These are phyloP conservation scores for Galemys pyrenaicus DNA, from an alignment of 2,113 vertebrate species.

Conservation along the genomic window DNA sequence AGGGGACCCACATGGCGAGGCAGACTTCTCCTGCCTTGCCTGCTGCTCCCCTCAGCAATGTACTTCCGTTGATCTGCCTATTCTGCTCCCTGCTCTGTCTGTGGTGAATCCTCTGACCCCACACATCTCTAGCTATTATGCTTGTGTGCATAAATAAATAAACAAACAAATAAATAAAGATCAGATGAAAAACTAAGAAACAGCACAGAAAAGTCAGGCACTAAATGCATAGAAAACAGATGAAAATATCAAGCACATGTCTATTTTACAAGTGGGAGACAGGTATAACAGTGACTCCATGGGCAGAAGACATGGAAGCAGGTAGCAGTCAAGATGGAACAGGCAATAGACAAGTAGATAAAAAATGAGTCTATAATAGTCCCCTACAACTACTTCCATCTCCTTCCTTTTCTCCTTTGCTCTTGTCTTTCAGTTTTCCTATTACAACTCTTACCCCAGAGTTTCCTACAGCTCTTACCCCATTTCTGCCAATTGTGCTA, in stretches of 20 bases:
- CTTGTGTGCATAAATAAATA: too few species aligned
- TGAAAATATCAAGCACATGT: neutral
- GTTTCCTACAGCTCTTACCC: neutral
- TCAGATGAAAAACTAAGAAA: slow-evolving; percentile 26
- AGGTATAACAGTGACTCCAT: neutral
- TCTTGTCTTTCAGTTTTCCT: neutral
- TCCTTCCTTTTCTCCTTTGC: neutral
- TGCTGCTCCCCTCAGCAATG: too few species aligned
- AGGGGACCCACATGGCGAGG: too few species aligned
- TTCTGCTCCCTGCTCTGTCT: too few species aligned
- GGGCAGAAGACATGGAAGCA: neutral
- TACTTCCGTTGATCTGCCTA: too few species aligned
- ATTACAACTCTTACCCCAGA: neutral
- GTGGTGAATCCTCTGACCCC: too few species aligned
- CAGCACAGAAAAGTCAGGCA: slow-evolving; percentile 10
- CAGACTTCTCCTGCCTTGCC: too few species aligned
- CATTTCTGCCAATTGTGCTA: slow-evolving; percentile 9
- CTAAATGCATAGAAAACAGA: neutral
- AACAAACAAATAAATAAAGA: too few species aligned
- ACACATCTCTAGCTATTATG: too few species aligned
- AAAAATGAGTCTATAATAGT: neutral
- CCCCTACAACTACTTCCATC: neutral
- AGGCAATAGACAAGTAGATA: neutral
- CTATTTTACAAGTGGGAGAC: neutral
- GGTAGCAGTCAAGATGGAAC: neutral